phyloP scores from a whole-genome alignment of 2,797 vertebrate species.

The Orientallactaga sibirica region DNA sequence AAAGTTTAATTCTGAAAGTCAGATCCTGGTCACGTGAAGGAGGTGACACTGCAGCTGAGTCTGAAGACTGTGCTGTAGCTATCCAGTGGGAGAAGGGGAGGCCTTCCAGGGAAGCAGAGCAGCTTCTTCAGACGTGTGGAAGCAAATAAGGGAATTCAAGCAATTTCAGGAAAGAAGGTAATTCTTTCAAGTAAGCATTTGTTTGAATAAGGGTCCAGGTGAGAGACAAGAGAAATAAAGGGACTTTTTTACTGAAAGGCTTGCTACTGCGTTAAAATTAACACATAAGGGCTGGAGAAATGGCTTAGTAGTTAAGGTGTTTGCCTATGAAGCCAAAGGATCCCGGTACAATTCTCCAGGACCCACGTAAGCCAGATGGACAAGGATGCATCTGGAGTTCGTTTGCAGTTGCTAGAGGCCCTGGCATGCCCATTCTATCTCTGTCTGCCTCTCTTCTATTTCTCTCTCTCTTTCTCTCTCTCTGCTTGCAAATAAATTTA shows the following conservation, averaged over 20 bases:
- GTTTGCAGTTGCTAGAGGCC: too few species aligned
- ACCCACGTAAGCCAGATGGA: too few species aligned
- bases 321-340: too few species aligned
- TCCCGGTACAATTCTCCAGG: too few species aligned
- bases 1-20: background rate
- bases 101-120: background rate
- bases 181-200: background rate
- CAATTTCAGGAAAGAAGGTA: background rate
- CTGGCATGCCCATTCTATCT: too few species aligned
- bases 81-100: background rate
- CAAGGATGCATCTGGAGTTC: too few species aligned
- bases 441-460: too few species aligned
- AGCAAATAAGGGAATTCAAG: background rate
- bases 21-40: background rate
- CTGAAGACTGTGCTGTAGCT: background rate
- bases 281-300: background rate
- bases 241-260: background rate
- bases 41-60: background rate
- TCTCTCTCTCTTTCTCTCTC: too few species aligned
- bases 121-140: background rate
- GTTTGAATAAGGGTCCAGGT: background rate
- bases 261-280: slow-evolving; percentile 1
- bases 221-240: background rate
- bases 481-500: too few species aligned
- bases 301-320: too few species aligned